phyloP scores from a whole-genome alignment of 1,140 invertebrate species.

The Aphis gossypii region DNA sequence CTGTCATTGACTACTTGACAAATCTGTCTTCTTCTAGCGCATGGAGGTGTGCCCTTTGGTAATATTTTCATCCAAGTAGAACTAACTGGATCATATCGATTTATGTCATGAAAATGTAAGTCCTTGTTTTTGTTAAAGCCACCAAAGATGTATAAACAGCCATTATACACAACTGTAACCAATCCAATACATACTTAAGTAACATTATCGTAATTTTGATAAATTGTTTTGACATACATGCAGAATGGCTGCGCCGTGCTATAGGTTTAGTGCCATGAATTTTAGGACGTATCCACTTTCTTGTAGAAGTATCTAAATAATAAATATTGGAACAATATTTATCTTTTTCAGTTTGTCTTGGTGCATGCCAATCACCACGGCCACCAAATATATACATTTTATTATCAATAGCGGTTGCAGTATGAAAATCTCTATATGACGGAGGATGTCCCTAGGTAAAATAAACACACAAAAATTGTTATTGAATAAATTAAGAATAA shows the following conservation, averaged over 20 bases:
- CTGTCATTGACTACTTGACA: constrained; percentile 76
- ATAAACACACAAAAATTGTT: background rate
- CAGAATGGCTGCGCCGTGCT: constrained; percentile 86
- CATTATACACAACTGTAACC: constrained; percentile 76
- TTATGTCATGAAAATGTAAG: constrained; percentile 83
- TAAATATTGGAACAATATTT: constrained; percentile 80
- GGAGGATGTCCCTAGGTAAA: constrained; percentile 66
- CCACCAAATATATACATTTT: constrained; percentile 90
- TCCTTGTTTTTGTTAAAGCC: constrained; percentile 81
- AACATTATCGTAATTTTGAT: background rate
- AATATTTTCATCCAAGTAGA: constrained; percentile 72
- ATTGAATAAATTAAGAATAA: background rate
- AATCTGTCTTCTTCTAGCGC: constrained; percentile 78
- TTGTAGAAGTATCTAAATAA: constrained; percentile 76
- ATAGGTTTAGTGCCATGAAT: constrained; percentile 69
- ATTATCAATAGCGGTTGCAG: constrained; percentile 76
- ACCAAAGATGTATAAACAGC: constrained; percentile 84
- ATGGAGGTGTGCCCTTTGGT: constrained; percentile 70
- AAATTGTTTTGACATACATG: constrained; percentile 71
- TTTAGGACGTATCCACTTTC: constrained; percentile 72
- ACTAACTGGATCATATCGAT: constrained; percentile 72
- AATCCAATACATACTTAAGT: background rate
- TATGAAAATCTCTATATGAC: constrained; percentile 85
- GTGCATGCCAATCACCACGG: constrained; percentile 73
- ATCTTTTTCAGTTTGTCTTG: constrained; percentile 73